phyloP scores from a whole-genome alignment of 2,113 vertebrate species.

The Bubo scandiacus region DNA sequence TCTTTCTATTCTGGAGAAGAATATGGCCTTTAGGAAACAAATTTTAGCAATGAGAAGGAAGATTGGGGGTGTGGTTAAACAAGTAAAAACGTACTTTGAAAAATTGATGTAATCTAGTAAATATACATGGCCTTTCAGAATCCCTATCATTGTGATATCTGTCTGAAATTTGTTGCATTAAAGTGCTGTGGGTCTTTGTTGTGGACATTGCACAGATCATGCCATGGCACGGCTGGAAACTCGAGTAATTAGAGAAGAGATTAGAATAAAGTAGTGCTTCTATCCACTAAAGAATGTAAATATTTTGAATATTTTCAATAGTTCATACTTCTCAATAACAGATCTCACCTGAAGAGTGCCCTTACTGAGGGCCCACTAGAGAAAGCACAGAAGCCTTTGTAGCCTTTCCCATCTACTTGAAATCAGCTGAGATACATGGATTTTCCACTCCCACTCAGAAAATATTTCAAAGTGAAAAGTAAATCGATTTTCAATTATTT shows the following conservation, averaged over 20 bases:
- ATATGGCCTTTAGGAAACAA: background rate
- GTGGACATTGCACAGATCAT: background rate
- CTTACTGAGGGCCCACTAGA: background rate
- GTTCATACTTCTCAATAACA: constrained; percentile 39
- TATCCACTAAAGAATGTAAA: constrained; percentile 63
- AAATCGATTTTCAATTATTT: background rate
- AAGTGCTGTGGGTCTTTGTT: background rate
- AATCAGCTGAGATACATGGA: background rate
- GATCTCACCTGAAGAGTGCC: constrained; percentile 37
- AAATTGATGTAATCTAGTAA: background rate
- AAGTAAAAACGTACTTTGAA: background rate
- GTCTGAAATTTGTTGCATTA: background rate
- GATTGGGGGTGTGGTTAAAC: background rate
- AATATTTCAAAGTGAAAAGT: background rate
- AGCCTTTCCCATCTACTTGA: background rate
- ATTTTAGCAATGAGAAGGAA: background rate
- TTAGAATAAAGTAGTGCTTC: constrained; percentile 49
- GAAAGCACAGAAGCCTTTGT: background rate
- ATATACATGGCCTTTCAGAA: background rate
- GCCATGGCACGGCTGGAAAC: background rate
- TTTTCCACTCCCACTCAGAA: background rate
- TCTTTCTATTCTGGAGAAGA: background rate
- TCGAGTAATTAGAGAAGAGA: constrained; percentile 54
- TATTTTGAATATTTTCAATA: constrained; percentile 65
- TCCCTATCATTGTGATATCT: background rate